phyloP scores from a whole-genome alignment of 2,888 invertebrate species.

The Caenorhabditis angaria region DNA sequence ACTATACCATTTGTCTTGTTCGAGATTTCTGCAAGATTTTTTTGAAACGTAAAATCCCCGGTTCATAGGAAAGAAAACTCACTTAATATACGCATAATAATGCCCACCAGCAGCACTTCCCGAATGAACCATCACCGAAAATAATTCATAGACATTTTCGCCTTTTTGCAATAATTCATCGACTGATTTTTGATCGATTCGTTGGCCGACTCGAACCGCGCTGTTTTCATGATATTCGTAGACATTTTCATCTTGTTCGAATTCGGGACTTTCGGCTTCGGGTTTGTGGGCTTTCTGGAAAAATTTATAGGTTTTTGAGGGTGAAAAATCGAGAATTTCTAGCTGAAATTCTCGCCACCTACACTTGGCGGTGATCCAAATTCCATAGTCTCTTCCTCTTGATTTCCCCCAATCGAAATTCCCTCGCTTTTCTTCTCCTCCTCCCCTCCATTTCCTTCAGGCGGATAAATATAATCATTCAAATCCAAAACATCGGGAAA shows the following conservation, averaged over 20 bases:
- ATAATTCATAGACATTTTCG: constrained; percentile 85
- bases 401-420: not conserved
- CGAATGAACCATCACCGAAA: constrained; percentile 90
- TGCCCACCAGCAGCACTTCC: constrained; percentile 90
- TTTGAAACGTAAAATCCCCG: not conserved
- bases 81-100: constrained; percentile 89
- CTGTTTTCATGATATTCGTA: not conserved
- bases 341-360: no score
- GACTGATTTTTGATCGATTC: constrained; percentile 46
- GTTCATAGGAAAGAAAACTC: constrained; percentile 72
- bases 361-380: constrained; percentile 26
- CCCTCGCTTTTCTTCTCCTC: not conserved
- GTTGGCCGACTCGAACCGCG: constrained; percentile 31
- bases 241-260: not conserved
- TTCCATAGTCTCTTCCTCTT: constrained; percentile 28
- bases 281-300: constrained; percentile 11
- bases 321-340: no score
- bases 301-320: not conserved
- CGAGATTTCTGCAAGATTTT: constrained; percentile 72
- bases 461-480: constrained; percentile 79
- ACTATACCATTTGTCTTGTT: constrained; percentile 82
- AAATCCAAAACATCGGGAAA: constrained; percentile 84
- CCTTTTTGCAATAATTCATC: constrained; percentile 73
- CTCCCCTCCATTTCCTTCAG: not conserved
- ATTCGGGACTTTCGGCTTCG: not conserved